Evolutionary conservation across 2,113 vertebrate species (phyloP), one percentile per base, ranked within the genome.

Genomic region (Picathartes gymnocephalus): DNA sequence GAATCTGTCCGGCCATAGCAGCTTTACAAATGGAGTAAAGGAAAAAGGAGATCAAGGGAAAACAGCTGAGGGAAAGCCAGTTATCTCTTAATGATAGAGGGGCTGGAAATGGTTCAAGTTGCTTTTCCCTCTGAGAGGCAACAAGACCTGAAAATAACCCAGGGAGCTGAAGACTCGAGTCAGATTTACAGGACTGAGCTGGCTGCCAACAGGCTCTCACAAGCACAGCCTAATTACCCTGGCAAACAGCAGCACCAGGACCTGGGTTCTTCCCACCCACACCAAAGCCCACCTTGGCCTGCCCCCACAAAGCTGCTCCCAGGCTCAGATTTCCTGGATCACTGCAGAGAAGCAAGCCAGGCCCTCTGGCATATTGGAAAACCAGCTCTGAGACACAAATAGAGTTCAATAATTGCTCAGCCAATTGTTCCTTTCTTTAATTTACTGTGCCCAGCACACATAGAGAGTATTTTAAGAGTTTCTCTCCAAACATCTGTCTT

Each of bases 1-100:
- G 0, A 54, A 39, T 17, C 25, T 81, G 30, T 4, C 11, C 4
- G 10, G 28, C 19, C 7, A 23, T 12, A 64, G 25, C 2, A 3
- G 28, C 70, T 76, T 65, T 48, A 92, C 60, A 66, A 57, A 74
- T 8, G 21, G 53, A 47, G 13, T 14, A 57, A 72, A 86, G 42
- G 39, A 15, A 73, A 92, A 82, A 77, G 16, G 20, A 85, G 28
- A 88, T 35, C 7, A 72, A 77, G 45, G 40, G 8, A 54, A 79
- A 93, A 73, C 4, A 14, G 37, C n/a, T 28, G 60, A 87, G 81
- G 68, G 71, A 72, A 89, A 93, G 30, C 4, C 60, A 69, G 40
- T 42, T 95, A 47, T 56, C 40, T 76, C 73, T 79, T 78, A 60
- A 69, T 56, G 65, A 47, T 50, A 57, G 44, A 53, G 31, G 20